Base-by-base conservation (phyloP, 2,888 invertebrate species). In the Calameuta filiformis region DNA sequence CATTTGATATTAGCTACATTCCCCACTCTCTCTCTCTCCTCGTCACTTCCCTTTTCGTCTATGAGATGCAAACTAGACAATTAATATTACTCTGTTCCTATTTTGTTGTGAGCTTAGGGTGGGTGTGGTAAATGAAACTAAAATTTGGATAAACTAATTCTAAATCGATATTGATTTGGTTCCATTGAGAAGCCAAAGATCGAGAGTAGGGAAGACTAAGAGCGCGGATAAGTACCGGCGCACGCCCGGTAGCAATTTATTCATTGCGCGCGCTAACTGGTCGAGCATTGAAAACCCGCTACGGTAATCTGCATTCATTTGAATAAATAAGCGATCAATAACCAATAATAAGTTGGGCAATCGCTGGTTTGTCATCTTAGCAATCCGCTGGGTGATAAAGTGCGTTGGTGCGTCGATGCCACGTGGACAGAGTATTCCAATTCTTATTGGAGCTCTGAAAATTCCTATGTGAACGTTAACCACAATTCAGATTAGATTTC, bases 241-340 rank as follows among this genome's bases (percentile, higher is more conserved):
- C 82, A 82, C 87, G 88, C 89, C 90, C 91, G 87, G 91, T 91
- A 91, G 91, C 91, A 91, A 91, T 91, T 91, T 91, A 91, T 91
- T 91, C 91, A 91, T 90, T 90, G 90, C 90, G 86, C 87, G 86
- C 87, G 89, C 87, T 90, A 91, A 91, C 90, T 90, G 90, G 88
- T 85, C 85, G 84, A 85, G 89, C 88, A 90, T 90, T 90, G 90
- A 91, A 91, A 90, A 88, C 83, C 88, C 87, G 87, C 89, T 89
- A 88, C 88, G 87, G 89, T 90, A 91, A 91, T 91, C 90, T 91
- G 90, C 91, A 91, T 91, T 90, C 88, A 91, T 91, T 91, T 91
- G 91, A 91, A 91, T 91, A 90, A 91, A 91, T 91, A 90, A 91
- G 86, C 90, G 90, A 91, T 91, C 91, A 89, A 90, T 91, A 91